Percentiles rank a stretch among this genome's conserved stretches.
Evolutionary conservation across 2,113 vertebrate genomes (phyloP).

Genomic region (Albula glossodonta): DNA sequence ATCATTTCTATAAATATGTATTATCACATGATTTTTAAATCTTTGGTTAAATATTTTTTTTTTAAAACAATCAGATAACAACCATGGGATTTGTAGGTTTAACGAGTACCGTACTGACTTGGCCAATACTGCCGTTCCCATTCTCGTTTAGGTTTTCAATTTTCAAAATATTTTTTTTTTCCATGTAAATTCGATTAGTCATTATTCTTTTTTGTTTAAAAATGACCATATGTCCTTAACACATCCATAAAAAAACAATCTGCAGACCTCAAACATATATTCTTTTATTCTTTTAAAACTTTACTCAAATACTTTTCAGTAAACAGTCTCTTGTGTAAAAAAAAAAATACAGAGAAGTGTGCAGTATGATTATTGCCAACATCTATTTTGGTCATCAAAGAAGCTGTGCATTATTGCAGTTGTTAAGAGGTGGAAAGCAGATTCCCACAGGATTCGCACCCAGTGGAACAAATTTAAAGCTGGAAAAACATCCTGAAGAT

Average conservation of each 20-base stretch:
- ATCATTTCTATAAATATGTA: too few relatives aligned
- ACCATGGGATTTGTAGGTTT: too few relatives aligned
- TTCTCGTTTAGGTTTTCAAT: too few relatives aligned
- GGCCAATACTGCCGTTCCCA: too few relatives aligned
- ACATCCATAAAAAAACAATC: not conserved
- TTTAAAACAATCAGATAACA: too few relatives aligned
- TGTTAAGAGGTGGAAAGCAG: conserved; percentile 72
- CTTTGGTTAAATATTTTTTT: too few relatives aligned
- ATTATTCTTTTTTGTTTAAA: not conserved
- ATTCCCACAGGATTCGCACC: conserved; percentile 72
- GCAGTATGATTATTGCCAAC: conserved; percentile 72
- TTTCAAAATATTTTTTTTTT: too few relatives aligned
- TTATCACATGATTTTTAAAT: too few relatives aligned
- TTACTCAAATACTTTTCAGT: conserved; percentile 70
- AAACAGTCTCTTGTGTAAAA: conserved; percentile 69
- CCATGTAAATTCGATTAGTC: too few relatives aligned
- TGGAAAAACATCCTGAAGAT: conserved; percentile 75
- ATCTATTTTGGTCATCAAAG: conserved; percentile 77
- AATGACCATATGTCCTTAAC: not conserved
- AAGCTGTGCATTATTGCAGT: conserved; percentile 74
- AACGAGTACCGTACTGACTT: too few relatives aligned
- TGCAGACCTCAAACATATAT: not conserved
- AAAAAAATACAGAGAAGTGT: conserved; percentile 73
- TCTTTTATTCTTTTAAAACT: conserved; percentile 12
- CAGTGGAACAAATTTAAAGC: conserved; percentile 75